Conservation (phyloP, 92 coral and sea anemone genomes). For the Muricea muricata region DNA sequence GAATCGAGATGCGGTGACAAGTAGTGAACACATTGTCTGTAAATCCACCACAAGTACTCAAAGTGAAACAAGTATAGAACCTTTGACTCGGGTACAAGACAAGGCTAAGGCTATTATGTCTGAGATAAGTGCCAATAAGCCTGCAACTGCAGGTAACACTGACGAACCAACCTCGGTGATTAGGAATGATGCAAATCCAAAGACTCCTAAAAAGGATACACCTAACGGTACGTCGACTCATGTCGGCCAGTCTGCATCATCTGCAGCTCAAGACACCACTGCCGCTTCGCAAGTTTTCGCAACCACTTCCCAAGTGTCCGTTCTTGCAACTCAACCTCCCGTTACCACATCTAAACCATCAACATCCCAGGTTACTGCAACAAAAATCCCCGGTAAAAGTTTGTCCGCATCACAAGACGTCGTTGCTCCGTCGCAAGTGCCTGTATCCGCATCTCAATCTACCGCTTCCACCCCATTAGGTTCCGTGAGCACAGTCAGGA, state of each 20-base stretch:
- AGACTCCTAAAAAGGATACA: background rate
- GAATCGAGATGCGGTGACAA: background rate
- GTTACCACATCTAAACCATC: background rate
- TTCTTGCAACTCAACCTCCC: background rate
- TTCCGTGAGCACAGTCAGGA: conserved; percentile 19
- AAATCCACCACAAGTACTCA: background rate
- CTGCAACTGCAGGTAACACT: background rate
- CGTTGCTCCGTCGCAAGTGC: background rate
- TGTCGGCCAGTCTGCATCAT: background rate
- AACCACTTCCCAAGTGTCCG: background rate
- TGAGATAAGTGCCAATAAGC: background rate
- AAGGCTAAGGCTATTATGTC: background rate
- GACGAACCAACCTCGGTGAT: background rate
- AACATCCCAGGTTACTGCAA: background rate
- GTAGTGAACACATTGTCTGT: background rate
- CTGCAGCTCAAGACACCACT: background rate
- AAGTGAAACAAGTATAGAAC: background rate
- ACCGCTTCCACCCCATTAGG: background rate
- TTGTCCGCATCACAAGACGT: background rate
- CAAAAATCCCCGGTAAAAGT: background rate
- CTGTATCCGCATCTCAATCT: background rate
- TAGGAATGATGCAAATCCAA: background rate
- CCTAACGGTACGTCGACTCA: background rate
- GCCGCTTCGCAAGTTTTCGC: background rate
- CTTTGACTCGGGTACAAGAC: background rate